Conservation (phyloP, 92 coral and sea anemone species). For the Meandrina meandrites region DNA sequence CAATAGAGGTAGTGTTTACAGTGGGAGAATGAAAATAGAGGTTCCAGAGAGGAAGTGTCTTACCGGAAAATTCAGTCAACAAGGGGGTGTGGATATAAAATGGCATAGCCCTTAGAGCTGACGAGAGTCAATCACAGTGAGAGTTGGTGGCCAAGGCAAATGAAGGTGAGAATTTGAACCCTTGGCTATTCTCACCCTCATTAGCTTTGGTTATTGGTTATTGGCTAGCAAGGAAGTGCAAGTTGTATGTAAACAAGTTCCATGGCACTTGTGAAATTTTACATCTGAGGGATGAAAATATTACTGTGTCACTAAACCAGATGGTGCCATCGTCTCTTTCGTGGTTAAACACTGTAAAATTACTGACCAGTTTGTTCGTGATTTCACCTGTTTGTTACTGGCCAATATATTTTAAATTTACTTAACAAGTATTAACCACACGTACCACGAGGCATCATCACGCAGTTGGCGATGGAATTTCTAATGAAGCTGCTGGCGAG, state of each 20-base stretch:
- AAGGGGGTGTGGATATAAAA: too few relatives aligned
- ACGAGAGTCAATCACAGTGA: neutral
- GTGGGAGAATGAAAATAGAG: too few relatives aligned
- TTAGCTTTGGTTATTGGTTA: too few relatives aligned
- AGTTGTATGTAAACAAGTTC: neutral
- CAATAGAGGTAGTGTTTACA: too few relatives aligned
- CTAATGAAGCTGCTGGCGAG: neutral
- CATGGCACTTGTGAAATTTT: neutral
- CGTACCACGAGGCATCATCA: constrained; percentile 2
- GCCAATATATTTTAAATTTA: neutral
- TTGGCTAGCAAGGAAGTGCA: too few relatives aligned
- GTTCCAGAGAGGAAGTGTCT: too few relatives aligned
- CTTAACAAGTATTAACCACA: neutral
- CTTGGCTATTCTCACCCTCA: neutral
- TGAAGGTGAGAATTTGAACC: neutral
- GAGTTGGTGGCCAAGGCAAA: neutral
- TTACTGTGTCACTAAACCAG: too few relatives aligned
- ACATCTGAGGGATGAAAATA: neutral
- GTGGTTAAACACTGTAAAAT: neutral
- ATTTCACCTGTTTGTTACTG: neutral
- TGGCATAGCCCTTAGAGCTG: too few relatives aligned
- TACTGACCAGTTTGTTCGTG: neutral
- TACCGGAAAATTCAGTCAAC: too few relatives aligned
- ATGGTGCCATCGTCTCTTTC: neutral
- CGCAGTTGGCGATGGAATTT: constrained; percentile 34